Conservation (phyloP, 2,797 vertebrate genomes). For the Phoebastria nigripes region DNA sequence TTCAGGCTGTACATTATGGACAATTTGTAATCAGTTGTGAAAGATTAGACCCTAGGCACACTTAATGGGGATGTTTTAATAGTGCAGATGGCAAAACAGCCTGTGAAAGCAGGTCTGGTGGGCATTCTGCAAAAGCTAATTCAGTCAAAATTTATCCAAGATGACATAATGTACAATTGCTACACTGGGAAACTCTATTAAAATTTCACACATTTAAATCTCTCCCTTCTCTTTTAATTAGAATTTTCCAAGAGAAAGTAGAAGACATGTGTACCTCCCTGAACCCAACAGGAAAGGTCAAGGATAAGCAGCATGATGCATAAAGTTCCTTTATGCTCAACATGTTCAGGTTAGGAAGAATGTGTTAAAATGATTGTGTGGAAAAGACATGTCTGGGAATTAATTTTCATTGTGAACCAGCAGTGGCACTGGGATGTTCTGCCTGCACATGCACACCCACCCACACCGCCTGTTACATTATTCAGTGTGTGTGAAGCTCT, state of each 20-base stretch:
- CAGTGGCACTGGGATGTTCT: conserved; percentile 44
- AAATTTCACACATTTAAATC: conserved; percentile 54
- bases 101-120: conserved; percentile 58
- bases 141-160: conserved; percentile 61
- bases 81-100: conserved; percentile 73
- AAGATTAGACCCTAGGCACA: conserved; percentile 56
- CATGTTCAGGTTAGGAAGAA: conserved; percentile 20
- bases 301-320: conserved; percentile 10
- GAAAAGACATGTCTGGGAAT: conserved; percentile 44
- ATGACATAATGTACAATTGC: conserved; percentile 30
- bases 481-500: conserved; percentile 38
- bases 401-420: conserved; percentile 54
- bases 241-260: conserved; percentile 23
- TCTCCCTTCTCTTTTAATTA: conserved; percentile 32
- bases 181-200: conserved; percentile 7
- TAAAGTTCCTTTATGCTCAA: conserved; percentile 1
- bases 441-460: conserved; percentile 52
- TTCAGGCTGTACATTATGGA: conserved; percentile 30
- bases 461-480: conserved; percentile 40
- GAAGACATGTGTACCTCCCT: neutral
- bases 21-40: conserved; percentile 65
- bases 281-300: neutral
- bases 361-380: conserved; percentile 16
- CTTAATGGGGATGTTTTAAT: conserved; percentile 64
- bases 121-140: conserved; percentile 63